Evolutionary conservation across 2,888 invertebrate species (phyloP).

Genomic region (Crossocerus cetratus): DNA sequence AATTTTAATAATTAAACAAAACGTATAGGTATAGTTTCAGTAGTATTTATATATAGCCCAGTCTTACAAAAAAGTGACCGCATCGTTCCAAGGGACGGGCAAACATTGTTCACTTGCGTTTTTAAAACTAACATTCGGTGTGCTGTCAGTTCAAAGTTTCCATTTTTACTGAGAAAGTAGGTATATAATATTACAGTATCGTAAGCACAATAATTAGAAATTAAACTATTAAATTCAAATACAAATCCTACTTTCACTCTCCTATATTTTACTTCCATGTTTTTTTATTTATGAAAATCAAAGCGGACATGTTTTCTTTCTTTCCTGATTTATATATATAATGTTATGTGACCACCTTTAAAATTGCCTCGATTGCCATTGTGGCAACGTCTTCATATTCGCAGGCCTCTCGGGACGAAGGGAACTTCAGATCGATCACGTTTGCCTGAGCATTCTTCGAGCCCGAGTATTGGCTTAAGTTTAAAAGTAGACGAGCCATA

Average conservation of each 20-base stretch:
- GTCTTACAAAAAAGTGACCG: conserved; percentile 77
- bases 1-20: conserved; percentile 72
- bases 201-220: conserved; percentile 75
- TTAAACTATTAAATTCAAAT: conserved; percentile 75
- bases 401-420: conserved; percentile 70
- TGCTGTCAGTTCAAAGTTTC: conserved; percentile 70
- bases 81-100: conserved; percentile 75
- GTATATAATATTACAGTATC: conserved; percentile 72
- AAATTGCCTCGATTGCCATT: conserved; percentile 74
- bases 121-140: conserved; percentile 73
- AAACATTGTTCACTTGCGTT: conserved; percentile 72
- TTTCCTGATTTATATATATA: conserved; percentile 67
- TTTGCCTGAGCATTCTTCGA: conserved; percentile 71
- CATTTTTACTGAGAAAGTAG: conserved; percentile 74
- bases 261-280: conserved; percentile 68
- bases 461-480: conserved; percentile 69
- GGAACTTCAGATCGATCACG: conserved; percentile 69
- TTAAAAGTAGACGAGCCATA: conserved; percentile 74
- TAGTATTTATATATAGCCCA: conserved; percentile 77
- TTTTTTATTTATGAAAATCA: conserved; percentile 71
- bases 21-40: conserved; percentile 74
- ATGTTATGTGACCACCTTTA: conserved; percentile 71
- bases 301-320: conserved; percentile 72
- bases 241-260: conserved; percentile 77
- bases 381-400: conserved; percentile 70